These are phyloP conservation scores for Mycetomoellerius zeteki DNA, from an alignment of 1,140 invertebrate genomes.

Conservation along the genomic window DNA sequence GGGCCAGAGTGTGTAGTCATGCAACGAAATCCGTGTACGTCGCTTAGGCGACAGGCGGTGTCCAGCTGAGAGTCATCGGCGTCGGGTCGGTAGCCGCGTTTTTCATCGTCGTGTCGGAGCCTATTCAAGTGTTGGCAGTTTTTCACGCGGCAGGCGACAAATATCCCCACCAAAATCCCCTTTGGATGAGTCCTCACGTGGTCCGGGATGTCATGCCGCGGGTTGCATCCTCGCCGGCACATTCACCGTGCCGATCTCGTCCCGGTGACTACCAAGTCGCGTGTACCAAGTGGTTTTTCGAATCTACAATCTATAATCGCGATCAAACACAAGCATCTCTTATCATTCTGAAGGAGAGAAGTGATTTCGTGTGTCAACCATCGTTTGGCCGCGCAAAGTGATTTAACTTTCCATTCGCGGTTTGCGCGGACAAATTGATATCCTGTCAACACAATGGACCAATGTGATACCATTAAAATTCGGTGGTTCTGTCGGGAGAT, in stretches of 20 bases:
- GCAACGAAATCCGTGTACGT: slow-evolving; percentile 44
- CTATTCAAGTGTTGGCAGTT: slow-evolving; percentile 83
- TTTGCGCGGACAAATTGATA: background rate
- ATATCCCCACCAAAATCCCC: slow-evolving; percentile 81
- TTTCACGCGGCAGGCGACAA: slow-evolving; percentile 81
- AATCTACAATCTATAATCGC: background rate
- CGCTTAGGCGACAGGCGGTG: slow-evolving; percentile 71
- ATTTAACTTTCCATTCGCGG: background rate
- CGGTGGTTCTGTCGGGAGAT: background rate
- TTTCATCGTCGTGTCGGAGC: slow-evolving; percentile 78
- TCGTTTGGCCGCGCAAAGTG: background rate
- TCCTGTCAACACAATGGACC: background rate
- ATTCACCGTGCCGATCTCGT: slow-evolving; percentile 79
- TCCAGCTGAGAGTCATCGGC: slow-evolving; percentile 77
- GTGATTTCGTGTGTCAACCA: background rate
- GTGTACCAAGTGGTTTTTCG: slow-evolving; percentile 14
- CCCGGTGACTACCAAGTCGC: slow-evolving; percentile 71
- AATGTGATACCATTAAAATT: background rate
- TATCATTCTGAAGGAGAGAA: background rate
- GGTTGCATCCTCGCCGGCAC: slow-evolving; percentile 69
- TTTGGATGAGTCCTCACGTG: slow-evolving; percentile 82
- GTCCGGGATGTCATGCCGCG: slow-evolving; percentile 78
- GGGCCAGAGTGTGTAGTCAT: background rate
- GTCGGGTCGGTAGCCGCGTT: slow-evolving; percentile 78
- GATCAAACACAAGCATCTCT: background rate